Evolutionary conservation across 2,888 invertebrate species (phyloP), one percentile per base, ranked within the genome.

Genomic region (Drosophila borealis): DNA sequence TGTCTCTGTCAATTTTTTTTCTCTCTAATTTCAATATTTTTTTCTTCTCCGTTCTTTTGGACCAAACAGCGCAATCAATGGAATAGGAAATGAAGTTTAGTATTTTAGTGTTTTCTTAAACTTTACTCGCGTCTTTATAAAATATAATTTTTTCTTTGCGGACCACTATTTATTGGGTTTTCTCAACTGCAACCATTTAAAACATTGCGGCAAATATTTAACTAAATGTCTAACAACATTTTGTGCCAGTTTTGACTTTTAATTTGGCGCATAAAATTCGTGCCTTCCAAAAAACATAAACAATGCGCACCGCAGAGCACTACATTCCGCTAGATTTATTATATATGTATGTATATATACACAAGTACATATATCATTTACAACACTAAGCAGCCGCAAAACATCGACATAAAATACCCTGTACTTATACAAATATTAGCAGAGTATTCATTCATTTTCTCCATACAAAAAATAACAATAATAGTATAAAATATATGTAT

Each of bases 11-110:
- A n/a, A n/a, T 45, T 66, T 59, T 29, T 21, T 34, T 14, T 14
- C 41, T 29, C 13, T 33, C n/a, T 50, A 11, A 46, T 37, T 17
- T 10, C 1, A 13, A 19, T 19, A 37, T 37, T 41, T 49, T 36
- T 17, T 19, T 5, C 5, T 33, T 36, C 29, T 21, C 8, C 51
- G 17, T 36, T 37, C 60, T 49, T 74, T 59, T 45, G 67, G 42
- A 29, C 11, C 46, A 13, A 55, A 48, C 45, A 42, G 45, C 50
- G 55, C 70, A 74, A 74, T 74, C 75, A 70, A 55, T 55, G 57
- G 41, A 29, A 61, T 54, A 48, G 61, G 14, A 25, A 2, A 21
- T n/a, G 13, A 36, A 50, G 21, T 21, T 36, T 2, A n/a, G 4
- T 21, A 4, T 9, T 36, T 36, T 19, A 21, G 34, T 19, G 6